These are phyloP conservation scores for Daubentonia madagascariensis DNA, from an alignment of 2,113 vertebrate genomes.

Conservation along the genomic window DNA sequence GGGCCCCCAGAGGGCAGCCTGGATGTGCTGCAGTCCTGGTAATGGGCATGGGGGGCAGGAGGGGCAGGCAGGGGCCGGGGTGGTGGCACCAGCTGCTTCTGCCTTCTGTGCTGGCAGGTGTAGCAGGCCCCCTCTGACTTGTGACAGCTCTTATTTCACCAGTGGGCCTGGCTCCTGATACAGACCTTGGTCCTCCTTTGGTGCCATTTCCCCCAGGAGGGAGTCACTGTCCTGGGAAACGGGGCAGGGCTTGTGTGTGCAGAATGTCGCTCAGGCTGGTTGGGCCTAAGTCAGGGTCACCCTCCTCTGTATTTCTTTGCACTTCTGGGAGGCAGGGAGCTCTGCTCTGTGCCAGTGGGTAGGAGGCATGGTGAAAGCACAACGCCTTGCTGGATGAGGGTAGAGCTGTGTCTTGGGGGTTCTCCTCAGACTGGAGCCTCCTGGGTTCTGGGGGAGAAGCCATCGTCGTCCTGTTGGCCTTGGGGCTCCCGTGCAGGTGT, in stretches of 20 bases:
- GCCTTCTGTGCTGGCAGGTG: not conserved
- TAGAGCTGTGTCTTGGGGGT: not conserved
- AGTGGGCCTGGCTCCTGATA: not conserved
- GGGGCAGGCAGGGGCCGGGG: not conserved
- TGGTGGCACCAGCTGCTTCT: not conserved
- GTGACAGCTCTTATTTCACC: too few relatives aligned
- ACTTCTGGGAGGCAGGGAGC: not conserved
- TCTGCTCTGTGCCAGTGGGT: not conserved
- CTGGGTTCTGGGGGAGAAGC: not conserved
- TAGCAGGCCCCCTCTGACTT: not conserved
- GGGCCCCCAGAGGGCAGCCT: slow-evolving; percentile 95
- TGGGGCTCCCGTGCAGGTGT: slow-evolving; percentile 85
- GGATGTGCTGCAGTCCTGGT: slow-evolving; percentile 90
- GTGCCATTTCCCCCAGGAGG: not conserved
- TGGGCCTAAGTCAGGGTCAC: not conserved
- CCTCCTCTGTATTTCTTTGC: not conserved
- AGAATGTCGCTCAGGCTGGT: not conserved
- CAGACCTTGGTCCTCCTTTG: not conserved
- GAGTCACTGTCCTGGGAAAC: not conserved
- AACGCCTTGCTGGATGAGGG: not conserved
- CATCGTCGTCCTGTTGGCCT: not conserved
- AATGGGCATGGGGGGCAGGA: not conserved
- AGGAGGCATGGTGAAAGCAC: accelerated
- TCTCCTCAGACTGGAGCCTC: not conserved
- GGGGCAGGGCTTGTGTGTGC: not conserved